Evolutionary conservation across 2,888 invertebrate genomes (phyloP), one percentile per base, ranked within the genome.

Genomic region (Volucella inflata): DNA sequence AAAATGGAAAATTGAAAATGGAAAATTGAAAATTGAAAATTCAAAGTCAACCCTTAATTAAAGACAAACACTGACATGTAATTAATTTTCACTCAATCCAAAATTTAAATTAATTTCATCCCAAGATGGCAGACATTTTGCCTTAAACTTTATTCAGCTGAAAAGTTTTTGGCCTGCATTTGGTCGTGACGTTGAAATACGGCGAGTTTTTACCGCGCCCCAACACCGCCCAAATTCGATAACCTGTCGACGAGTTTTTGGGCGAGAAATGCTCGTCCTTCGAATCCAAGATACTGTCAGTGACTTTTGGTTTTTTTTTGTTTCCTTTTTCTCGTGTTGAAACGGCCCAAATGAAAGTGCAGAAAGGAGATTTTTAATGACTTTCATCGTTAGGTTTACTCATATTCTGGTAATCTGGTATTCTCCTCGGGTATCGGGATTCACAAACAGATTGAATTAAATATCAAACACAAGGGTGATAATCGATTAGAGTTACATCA

Each of bases 291-390:
- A 70, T 79, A 79, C 65, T 84, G 79, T 71, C 84, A 84, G 79
- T 84, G 84, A 84, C 84, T 84, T 84, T 84, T 84, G 65, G 59
- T 79, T 84, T 84, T 84, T 79, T 79, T 84, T 84, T 21, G 2
- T 2, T 21, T 21, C 4, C 2, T 21, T 21, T 2, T 2, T 21
- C 21, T 21, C 2, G 21, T 21, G 21, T 21, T 4, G 21, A 21
- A 79, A 65, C 62, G 74, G 55, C 53, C 44, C 65, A 59, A 59
- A 57, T 64, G 60, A 75, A 75, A 75, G 79, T 84, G 84, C 65
- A 84, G 64, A 70, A 84, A 70, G 51, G 59, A 75, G 79, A 74
- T 79, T 84, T 84, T 79, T 70, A 79, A 84, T 79, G 84, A 79
- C 75, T 84, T 79, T 84, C 75, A 51, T 84, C 75, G 65, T 65